Evolutionary conservation across 2,888 invertebrate genomes (phyloP).

Genomic region (Lithophane ornitopus): DNA sequence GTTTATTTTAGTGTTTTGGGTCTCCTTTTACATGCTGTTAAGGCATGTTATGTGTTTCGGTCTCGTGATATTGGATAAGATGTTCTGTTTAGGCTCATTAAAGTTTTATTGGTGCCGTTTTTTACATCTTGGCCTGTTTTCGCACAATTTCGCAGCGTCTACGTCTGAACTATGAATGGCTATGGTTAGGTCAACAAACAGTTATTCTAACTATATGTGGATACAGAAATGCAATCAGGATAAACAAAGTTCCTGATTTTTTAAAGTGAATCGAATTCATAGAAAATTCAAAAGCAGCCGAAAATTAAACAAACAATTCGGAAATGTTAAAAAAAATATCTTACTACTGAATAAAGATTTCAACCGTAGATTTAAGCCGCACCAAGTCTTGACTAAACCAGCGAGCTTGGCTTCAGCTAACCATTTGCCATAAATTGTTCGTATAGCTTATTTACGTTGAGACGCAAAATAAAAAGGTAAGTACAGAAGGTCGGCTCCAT

Average conservation of each 20-base stretch:
- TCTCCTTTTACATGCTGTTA: constrained; percentile 59
- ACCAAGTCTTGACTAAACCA: constrained; percentile 43
- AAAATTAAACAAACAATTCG: background rate
- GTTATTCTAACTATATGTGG: background rate
- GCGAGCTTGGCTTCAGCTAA: constrained; percentile 38
- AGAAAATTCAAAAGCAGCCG: background rate
- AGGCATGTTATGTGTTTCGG: constrained; percentile 52
- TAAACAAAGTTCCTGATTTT: background rate
- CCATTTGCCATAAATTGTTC: constrained; percentile 75
- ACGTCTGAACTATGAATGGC: background rate
- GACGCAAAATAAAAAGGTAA: background rate
- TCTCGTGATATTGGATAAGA: constrained; percentile 53
- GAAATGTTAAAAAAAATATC: constrained; percentile 32
- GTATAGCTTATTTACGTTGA: constrained; percentile 77
- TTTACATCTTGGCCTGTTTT: background rate
- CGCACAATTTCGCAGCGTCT: background rate
- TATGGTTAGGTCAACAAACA: background rate
- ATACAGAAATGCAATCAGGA: background rate
- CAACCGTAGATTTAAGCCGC: constrained; percentile 32
- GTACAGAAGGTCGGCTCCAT: background rate
- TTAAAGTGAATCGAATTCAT: background rate
- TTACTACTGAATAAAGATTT: constrained; percentile 9
- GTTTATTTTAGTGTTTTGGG: constrained; percentile 74
- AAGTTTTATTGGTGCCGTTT: constrained; percentile 13
- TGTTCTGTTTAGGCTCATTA: constrained; percentile 54